These are phyloP conservation scores for Anas georgica DNA, from an alignment of 2,797 vertebrate genomes.

Conservation along the genomic window DNA sequence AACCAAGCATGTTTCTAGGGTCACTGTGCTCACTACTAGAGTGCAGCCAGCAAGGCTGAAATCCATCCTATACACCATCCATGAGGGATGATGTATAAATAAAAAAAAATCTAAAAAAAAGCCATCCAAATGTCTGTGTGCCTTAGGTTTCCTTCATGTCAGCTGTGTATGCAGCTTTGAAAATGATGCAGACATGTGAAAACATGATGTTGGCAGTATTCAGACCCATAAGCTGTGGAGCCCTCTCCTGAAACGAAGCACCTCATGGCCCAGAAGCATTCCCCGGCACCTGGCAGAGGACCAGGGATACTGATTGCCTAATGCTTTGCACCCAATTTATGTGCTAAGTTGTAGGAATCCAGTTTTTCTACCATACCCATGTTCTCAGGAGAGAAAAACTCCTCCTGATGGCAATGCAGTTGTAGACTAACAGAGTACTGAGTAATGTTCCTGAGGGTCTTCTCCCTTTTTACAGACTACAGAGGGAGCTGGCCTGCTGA, in stretches of 20 bases:
- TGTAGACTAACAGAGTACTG: background rate
- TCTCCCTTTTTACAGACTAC: background rate
- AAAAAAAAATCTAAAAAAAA: background rate
- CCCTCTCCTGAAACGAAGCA: background rate
- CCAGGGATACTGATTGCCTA: background rate
- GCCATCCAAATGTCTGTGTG: background rate
- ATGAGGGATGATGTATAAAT: background rate
- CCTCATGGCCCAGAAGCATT: background rate
- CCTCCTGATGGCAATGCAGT: background rate
- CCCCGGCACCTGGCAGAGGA: background rate
- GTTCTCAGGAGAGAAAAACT: background rate
- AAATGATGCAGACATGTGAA: background rate
- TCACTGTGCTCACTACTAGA: background rate
- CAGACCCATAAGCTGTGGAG: background rate
- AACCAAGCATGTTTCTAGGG: accelerated
- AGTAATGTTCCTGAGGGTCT: background rate
- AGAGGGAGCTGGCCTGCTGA: background rate
- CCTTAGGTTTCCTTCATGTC: background rate
- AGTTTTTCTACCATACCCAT: background rate
- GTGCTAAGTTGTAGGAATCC: background rate
- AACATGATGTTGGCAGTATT: background rate
- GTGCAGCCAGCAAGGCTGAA: background rate
- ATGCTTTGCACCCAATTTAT: background rate
- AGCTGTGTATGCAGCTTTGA: background rate
- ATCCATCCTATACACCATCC: background rate